phyloP scores from a whole-genome alignment of 2,113 vertebrate species.

The Phocoena phocoena region DNA sequence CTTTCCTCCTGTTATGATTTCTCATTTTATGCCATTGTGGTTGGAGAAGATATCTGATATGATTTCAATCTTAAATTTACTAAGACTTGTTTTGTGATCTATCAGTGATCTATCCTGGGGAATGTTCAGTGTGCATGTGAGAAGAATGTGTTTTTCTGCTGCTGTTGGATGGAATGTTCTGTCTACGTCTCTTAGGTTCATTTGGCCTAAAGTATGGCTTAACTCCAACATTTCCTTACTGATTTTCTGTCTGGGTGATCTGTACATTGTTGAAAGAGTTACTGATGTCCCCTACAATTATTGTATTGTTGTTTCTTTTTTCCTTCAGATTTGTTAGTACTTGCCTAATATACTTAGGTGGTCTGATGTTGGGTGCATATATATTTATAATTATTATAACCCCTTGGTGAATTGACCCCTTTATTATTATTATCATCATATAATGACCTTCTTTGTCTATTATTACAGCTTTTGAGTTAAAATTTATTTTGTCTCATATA shows the following conservation, averaged over 20 bases:
- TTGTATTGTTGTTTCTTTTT: background rate
- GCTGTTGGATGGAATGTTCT: background rate
- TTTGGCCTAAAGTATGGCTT: background rate
- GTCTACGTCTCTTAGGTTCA: background rate
- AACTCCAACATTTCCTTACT: background rate
- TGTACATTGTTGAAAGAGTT: background rate
- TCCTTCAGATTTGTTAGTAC: background rate
- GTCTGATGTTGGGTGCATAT: background rate
- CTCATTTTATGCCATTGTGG: background rate
- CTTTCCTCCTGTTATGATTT: background rate
- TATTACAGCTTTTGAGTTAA: background rate
- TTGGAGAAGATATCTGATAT: background rate
- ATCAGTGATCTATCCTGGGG: background rate
- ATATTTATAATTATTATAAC: background rate
- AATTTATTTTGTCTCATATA: background rate
- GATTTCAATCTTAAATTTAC: background rate
- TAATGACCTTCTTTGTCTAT: background rate
- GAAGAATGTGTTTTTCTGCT: background rate
- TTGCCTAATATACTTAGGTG: background rate
- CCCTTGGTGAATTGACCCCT: background rate
- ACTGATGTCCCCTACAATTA: background rate
- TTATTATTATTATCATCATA: background rate
- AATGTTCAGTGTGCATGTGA: background rate
- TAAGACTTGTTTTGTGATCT: background rate
- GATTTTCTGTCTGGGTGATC: background rate